phyloP scores from a whole-genome alignment of 2,888 invertebrate species.

The Eumerus sabulonum region DNA sequence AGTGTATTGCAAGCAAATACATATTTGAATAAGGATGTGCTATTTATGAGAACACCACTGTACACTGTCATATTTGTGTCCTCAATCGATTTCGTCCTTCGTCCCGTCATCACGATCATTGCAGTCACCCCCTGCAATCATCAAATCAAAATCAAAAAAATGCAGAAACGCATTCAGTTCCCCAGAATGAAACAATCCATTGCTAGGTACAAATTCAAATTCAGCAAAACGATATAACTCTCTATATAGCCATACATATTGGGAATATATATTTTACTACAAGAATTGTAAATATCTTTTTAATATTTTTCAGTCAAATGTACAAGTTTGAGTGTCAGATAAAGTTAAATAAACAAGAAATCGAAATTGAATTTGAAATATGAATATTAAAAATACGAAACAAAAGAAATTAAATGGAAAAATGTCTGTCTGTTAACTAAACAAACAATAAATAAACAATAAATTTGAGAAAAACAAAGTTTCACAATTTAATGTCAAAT shows the following conservation, averaged over 20 bases:
- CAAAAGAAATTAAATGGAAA: constrained; percentile 8
- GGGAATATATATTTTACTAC: constrained; percentile 22
- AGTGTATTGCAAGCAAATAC: too few relatives aligned
- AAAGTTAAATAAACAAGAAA: constrained; percentile 7
- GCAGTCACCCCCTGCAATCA: too few relatives aligned
- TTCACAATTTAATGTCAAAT: constrained; percentile 54
- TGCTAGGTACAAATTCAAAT: constrained; percentile 61
- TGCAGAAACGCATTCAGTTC: constrained; percentile 30
- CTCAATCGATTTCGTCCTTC: too few relatives aligned
- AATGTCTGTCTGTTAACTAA: constrained; percentile 38
- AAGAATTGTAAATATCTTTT: constrained; percentile 61
- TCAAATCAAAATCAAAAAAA: constrained; percentile 14
- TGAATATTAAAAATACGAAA: constrained; percentile 6
- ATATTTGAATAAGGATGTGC: too few relatives aligned
- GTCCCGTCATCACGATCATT: too few relatives aligned
- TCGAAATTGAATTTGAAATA: constrained; percentile 19
- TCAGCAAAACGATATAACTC: constrained; percentile 40
- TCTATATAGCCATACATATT: constrained; percentile 20
- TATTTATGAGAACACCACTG: too few relatives aligned
- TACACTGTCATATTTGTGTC: too few relatives aligned
- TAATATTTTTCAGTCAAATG: constrained; percentile 59
- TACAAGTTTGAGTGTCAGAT: constrained; percentile 62
- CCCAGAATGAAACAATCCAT: constrained; percentile 31
- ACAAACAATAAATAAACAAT: constrained; percentile 40
- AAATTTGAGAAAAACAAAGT: constrained; percentile 45